Conservation (phyloP, 2,888 invertebrate species). For the Cyrtodaria siliqua region DNA sequence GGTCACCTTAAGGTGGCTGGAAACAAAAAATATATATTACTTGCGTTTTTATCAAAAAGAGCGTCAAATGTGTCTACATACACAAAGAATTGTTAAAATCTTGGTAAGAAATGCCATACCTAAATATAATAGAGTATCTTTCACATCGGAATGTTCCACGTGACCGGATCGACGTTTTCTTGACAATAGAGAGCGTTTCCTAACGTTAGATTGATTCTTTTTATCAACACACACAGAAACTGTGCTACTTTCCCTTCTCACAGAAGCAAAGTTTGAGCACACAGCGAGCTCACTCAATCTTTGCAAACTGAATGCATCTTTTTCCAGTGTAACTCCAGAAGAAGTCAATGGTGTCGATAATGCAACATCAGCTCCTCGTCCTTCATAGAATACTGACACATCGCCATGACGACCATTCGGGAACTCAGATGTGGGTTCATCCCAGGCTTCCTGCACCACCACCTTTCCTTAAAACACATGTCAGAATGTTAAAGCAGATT, state of each 20-base stretch:
- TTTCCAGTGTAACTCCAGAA: slow-evolving; percentile 3
- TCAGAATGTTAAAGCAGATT: no score
- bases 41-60: no score
- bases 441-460: slow-evolving; percentile 62
- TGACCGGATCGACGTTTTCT: slow-evolving; percentile 55
- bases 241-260: not conserved
- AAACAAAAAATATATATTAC: no score
- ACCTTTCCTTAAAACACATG: slow-evolving; percentile 66
- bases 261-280: slow-evolving; percentile 58
- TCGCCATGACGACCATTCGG: slow-evolving; percentile 61
- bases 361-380: slow-evolving; percentile 57
- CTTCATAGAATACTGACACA: slow-evolving; percentile 64
- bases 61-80: no score
- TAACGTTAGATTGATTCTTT: slow-evolving; percentile 13
- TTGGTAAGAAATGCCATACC: no score
- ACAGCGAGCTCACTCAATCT: slow-evolving; percentile 62
- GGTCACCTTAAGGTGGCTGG: no score
- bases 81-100: no score
- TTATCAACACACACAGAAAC: slow-evolving; percentile 40
- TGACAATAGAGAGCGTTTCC: slow-evolving; percentile 57
- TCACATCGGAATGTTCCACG: slow-evolving; percentile 50
- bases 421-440: slow-evolving; percentile 63
- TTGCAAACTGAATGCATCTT: slow-evolving; percentile 6
- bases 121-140: slow-evolving; percentile 27
- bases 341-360: slow-evolving; percentile 37